Conservation (phyloP, 2,888 invertebrate species). For the Conistra vaccinii region DNA sequence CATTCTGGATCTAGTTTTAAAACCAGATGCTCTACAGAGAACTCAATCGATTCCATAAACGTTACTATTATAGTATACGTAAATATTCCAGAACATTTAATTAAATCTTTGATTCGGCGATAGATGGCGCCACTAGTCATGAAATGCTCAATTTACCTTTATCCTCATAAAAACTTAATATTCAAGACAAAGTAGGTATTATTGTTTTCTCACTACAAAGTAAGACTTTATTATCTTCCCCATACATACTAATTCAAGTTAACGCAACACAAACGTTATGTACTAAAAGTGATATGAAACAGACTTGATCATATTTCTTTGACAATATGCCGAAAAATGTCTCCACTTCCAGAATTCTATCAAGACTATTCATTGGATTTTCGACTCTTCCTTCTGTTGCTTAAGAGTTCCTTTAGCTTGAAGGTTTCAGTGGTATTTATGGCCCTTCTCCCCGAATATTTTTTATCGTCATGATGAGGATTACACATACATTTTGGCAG, state of each 20-base stretch:
- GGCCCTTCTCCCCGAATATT: conserved; percentile 44
- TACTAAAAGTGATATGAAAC: conserved; percentile 56
- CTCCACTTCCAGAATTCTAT: conserved; percentile 34
- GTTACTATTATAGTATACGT: background rate
- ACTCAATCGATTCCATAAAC: conserved; percentile 11
- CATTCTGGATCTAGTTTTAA: conserved; percentile 30
- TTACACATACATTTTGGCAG: conserved; percentile 58
- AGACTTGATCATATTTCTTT: conserved; percentile 56
- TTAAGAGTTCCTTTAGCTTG: conserved; percentile 30
- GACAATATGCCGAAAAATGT: conserved; percentile 52
- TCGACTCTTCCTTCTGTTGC: background rate
- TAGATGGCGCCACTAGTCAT: conserved; percentile 33
- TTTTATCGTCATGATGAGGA: conserved; percentile 58
- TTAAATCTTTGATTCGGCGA: background rate
- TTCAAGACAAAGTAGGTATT: conserved; percentile 15
- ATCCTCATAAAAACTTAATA: conserved; percentile 8
- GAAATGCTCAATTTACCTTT: conserved; percentile 10
- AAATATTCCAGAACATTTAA: conserved; percentile 14
- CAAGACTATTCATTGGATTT: conserved; percentile 17
- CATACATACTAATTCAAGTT: conserved; percentile 39
- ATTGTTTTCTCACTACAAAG: conserved; percentile 19
- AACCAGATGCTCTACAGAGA: conserved; percentile 41
- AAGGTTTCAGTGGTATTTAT: conserved; percentile 21
- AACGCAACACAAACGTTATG: conserved; percentile 33
- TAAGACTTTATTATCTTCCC: conserved; percentile 22